Percentiles rank a stretch among this genome's conserved stretches.
phyloP scores from a whole-genome alignment of 1,140 invertebrate species.

The Odontomachus brunneus region DNA sequence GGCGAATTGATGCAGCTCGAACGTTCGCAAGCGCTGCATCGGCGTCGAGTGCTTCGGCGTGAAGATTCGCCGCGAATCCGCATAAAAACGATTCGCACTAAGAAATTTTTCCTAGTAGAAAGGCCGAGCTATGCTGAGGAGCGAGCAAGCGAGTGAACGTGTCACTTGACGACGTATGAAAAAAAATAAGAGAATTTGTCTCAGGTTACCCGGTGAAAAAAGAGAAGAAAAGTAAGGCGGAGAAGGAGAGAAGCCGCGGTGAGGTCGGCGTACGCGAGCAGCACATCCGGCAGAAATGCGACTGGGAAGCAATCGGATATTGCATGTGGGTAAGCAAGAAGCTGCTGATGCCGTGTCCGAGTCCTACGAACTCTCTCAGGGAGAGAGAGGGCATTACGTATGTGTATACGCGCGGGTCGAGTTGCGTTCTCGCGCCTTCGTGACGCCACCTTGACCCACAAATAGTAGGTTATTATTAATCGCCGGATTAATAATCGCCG shows the following conservation, averaged over 20 bases:
- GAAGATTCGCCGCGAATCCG: background rate
- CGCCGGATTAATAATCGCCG: background rate
- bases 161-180: slow-evolving; percentile 29
- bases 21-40: background rate
- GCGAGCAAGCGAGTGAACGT: background rate
- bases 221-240: slow-evolving; percentile 15
- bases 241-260: slow-evolving; percentile 50
- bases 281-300: slow-evolving; percentile 70
- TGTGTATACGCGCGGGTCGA: slow-evolving; percentile 8
- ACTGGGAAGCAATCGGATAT: slow-evolving; percentile 75
- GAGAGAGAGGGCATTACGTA: background rate
- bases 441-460: slow-evolving; percentile 67
- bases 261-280: slow-evolving; percentile 70
- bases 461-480: slow-evolving; percentile 35
- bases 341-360: slow-evolving; percentile 61
- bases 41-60: background rate
- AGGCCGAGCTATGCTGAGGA: background rate
- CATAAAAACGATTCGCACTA: no score
- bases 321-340: slow-evolving; percentile 70
- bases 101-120: slow-evolving; percentile 6
- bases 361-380: slow-evolving; percentile 53
- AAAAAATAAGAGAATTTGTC: slow-evolving; percentile 57
- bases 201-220: slow-evolving; percentile 62
- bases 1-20: no score
- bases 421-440: slow-evolving; percentile 57